These are phyloP conservation scores for Margarornis squamiger DNA, from an alignment of 2,797 vertebrate genomes.

Conservation along the genomic window DNA sequence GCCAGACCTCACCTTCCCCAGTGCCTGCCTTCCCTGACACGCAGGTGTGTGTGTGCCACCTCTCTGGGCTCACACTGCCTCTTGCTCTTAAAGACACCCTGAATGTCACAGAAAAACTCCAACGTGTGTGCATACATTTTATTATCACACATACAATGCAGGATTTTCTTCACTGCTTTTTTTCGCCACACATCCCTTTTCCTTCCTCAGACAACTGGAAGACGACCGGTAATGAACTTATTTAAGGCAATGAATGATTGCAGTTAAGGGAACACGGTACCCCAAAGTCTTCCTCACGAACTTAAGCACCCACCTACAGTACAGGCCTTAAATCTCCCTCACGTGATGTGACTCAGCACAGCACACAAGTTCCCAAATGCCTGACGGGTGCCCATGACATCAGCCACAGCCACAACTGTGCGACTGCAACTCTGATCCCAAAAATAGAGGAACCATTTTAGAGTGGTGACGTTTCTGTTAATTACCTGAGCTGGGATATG, in stretches of 20 bases:
- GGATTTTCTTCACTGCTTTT: neutral
- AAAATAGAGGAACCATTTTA: constrained; percentile 4
- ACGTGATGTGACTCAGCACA: neutral
- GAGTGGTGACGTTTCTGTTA: neutral
- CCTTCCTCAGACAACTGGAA: neutral
- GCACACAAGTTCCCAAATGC: neutral
- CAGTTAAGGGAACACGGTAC: fast-evolving
- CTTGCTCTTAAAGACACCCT: neutral
- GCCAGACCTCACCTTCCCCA: neutral
- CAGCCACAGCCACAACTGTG: neutral
- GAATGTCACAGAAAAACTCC: neutral
- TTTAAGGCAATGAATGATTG: neutral
- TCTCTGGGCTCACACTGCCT: neutral
- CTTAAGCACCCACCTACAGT: neutral
- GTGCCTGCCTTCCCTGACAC: fast-evolving
- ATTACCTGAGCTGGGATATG: neutral
- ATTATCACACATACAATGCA: neutral
- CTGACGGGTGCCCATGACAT: fast-evolving
- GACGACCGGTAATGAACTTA: neutral
- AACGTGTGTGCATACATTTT: neutral
- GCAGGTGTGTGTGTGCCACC: neutral
- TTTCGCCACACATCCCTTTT: neutral
- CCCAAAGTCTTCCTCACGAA: neutral
- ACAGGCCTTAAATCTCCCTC: neutral
- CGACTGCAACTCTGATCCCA: neutral